A percentile compares a stretch with the other conserved stretches of the same genome.
Evolutionary conservation across 2,113 vertebrate species (phyloP).

Genomic region (Oryzias melastigma): DNA sequence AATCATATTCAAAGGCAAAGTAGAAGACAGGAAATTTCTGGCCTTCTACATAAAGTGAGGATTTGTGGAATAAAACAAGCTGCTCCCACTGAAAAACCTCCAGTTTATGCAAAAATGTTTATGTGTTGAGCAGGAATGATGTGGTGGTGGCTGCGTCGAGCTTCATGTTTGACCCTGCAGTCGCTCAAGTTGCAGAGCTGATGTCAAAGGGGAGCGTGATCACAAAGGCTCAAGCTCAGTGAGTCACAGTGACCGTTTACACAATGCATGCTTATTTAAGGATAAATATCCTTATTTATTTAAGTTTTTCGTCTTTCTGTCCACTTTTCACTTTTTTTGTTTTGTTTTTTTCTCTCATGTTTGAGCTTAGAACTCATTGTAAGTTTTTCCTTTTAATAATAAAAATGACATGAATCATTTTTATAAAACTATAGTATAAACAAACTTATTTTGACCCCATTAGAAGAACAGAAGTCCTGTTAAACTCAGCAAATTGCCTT

Average conservation of each 20-base stretch:
- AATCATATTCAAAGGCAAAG: conserved; percentile 82
- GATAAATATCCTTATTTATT: too few relatives aligned
- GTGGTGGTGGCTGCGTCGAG: conserved; percentile 84
- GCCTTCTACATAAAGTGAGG: conserved; percentile 89
- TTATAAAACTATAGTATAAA: too few relatives aligned
- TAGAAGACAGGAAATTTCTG: conserved; percentile 82
- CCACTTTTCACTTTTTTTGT: too few relatives aligned
- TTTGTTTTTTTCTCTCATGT: too few relatives aligned
- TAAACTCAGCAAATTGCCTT: too few relatives aligned
- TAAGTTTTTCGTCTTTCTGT: too few relatives aligned
- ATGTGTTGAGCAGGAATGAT: conserved; percentile 69
- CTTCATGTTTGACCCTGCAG: conserved; percentile 84
- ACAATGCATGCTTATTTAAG: conserved; percentile 6
- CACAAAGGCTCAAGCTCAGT: conserved; percentile 84
- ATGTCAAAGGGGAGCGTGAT: conserved; percentile 76
- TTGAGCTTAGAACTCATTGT: too few relatives aligned
- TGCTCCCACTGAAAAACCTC: background rate
- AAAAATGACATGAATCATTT: too few relatives aligned
- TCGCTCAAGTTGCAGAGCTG: conserved; percentile 80
- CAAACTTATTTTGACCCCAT: background rate
- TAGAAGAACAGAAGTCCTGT: too few relatives aligned
- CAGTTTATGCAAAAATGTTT: background rate
- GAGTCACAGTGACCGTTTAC: conserved; percentile 55
- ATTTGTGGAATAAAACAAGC: background rate
- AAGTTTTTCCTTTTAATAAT: too few relatives aligned